Percentiles rank a stretch among this genome's conserved stretches.
These are phyloP conservation scores for Vanessa atalanta DNA, from an alignment of 1,140 invertebrate species.

Conservation along the genomic window DNA sequence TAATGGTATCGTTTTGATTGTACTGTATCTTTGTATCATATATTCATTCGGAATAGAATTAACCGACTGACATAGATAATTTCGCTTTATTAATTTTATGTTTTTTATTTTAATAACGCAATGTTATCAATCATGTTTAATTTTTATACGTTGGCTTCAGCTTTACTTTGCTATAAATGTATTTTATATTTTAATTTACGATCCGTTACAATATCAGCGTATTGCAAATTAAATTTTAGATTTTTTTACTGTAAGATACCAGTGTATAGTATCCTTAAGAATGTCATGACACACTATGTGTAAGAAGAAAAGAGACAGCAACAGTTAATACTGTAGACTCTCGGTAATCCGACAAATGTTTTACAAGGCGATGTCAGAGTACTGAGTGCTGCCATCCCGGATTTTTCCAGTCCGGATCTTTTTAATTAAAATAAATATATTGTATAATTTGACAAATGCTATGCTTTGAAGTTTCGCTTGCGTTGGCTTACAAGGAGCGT, in stretches of 20 bases:
- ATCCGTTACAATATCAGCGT: constrained; percentile 37
- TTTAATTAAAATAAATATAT: too few relatives aligned
- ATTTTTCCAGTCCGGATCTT: too few relatives aligned
- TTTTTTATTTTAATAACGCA: constrained; percentile 36
- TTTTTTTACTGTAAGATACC: constrained; percentile 29
- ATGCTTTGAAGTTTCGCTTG: too few relatives aligned
- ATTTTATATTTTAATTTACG: constrained; percentile 48
- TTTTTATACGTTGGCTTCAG: constrained; percentile 60
- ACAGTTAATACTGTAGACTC: not conserved
- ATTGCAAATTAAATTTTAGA: constrained; percentile 31
- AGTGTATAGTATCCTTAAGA: constrained; percentile 43
- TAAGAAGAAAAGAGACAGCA: constrained; percentile 6
- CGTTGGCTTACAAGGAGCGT: too few relatives aligned
- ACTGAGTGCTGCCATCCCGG: too few relatives aligned
- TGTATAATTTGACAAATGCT: too few relatives aligned
- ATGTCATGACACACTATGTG: not conserved
- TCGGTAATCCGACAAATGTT: too few relatives aligned
- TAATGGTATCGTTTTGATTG: constrained; percentile 11
- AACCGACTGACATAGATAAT: constrained; percentile 64
- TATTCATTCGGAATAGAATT: constrained; percentile 26
- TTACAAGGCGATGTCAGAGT: too few relatives aligned
- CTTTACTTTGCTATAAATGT: constrained; percentile 59
- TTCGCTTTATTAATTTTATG: constrained; percentile 47
- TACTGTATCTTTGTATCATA: constrained; percentile 10
- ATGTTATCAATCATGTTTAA: constrained; percentile 32